Conservation (phyloP, 2,113 vertebrate genomes). For the Bubo bubo region DNA sequence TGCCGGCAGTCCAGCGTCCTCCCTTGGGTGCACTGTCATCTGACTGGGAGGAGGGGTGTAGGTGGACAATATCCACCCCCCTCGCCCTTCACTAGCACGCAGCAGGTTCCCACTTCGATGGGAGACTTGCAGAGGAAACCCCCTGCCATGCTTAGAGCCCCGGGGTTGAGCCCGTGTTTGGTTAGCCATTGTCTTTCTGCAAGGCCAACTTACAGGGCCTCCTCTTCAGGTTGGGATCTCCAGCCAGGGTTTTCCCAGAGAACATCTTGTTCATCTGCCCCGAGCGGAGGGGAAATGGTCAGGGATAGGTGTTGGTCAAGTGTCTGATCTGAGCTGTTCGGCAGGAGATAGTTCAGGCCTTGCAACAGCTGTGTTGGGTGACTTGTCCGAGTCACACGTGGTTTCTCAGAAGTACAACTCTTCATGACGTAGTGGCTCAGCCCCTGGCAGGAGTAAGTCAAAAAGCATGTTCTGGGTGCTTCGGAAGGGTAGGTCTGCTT, state of each 20-base stretch:
- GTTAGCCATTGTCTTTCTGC: not conserved
- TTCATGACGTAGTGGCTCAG: not conserved
- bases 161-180: rapidly evolving
- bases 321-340: not conserved
- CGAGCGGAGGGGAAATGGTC: not conserved
- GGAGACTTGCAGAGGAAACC: rapidly evolving
- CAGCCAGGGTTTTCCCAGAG: not conserved
- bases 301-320: rapidly evolving
- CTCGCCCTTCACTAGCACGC: rapidly evolving
- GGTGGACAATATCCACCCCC: not conserved
- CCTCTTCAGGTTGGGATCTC: not conserved
- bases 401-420: not conserved
- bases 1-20: not conserved
- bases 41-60: too few species aligned
- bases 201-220: rapidly evolving
- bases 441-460: not conserved
- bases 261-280: not conserved
- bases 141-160: not conserved
- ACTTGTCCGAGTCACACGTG: not conserved
- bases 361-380: not conserved
- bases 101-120: not conserved
- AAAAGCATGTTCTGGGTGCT: not conserved
- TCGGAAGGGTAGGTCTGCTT: not conserved
- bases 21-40: not conserved
- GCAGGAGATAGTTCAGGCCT: not conserved